Base-by-base conservation (phyloP, 2,888 invertebrate species). In the Gymnocheta viridis region DNA sequence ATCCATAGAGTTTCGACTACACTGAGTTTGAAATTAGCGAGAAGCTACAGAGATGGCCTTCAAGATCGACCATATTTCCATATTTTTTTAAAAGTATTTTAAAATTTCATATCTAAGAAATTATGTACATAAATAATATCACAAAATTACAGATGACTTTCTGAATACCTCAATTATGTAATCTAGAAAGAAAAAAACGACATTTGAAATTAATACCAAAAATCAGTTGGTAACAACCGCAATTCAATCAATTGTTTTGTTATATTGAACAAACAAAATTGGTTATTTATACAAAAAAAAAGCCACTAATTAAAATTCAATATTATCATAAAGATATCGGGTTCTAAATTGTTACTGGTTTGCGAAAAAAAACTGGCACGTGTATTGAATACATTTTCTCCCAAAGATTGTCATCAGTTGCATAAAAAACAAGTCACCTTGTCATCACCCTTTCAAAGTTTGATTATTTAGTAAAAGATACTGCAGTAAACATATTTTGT, bases 221-320 rank as follows among this genome's bases (percentile, higher is more conserved):
- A 24, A 41, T 64, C 24, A 54, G 5, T 27, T 54, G 24, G 64
- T 27, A 29, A 78, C 64, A 64, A 62, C 79, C 70, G 44, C 79
- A 72, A 54, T 29, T 79, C 78, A 78, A 78, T 70, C 51, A 41
- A 19, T 67, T 58, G 14, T 35, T 76, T 49, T 67, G 27, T 58
- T 10, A 49, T 47, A 56, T n/a, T 60, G 38, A 62, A 47, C 32
- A 66, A 51, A 62, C 14, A 44, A 44, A 54, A 32, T 4, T n/a
- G 32, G 5, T 32, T 41, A 38, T 32, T 9, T 60, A 24, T 35
- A 35, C 14, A 22, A 64, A n/a, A n/a, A n/a, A n/a, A n/a, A 62
- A 54, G n/a, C 4, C 27, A 19, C 44, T 19, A 6, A 32, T 5
- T 58, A n/a, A 49, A 60, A 64, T 64, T 38, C 10, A 51, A 74